Percentiles rank a stretch among this genome's conserved stretches.
phyloP scores from a whole-genome alignment of 2,888 invertebrate genomes.

The Pilophorus perplexus region DNA sequence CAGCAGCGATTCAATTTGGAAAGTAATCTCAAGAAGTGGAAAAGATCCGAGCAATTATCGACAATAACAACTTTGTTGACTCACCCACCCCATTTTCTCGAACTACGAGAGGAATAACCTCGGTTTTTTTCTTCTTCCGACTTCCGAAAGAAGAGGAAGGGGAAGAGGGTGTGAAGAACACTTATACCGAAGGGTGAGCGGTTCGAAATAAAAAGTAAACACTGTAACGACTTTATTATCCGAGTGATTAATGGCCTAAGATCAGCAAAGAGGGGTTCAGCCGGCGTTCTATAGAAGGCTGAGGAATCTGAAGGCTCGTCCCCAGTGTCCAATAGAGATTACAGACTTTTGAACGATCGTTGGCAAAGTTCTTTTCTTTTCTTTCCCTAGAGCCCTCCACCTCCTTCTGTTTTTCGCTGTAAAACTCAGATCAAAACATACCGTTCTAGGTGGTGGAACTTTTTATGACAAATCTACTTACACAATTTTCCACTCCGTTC shows the following conservation, averaged over 20 bases:
- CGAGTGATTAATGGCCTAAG: constrained; percentile 35
- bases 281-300: too few relatives aligned
- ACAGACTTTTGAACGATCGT: constrained; percentile 23
- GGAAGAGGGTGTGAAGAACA: not conserved
- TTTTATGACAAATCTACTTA: too few relatives aligned
- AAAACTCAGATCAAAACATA: too few relatives aligned
- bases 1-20: too few relatives aligned
- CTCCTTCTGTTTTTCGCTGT: too few relatives aligned
- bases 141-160: not conserved
- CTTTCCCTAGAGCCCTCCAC: too few relatives aligned
- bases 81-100: not conserved
- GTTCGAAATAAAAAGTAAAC: constrained; percentile 39
- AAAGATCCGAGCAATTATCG: constrained; percentile 8
- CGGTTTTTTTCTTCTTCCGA: not conserved
- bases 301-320: not conserved
- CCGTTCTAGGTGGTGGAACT: too few relatives aligned
- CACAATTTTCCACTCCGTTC: too few relatives aligned
- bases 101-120: not conserved
- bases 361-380: not conserved
- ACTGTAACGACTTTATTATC: constrained; percentile 41
- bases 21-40: not conserved
- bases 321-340: constrained; percentile 30
- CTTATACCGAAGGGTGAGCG: not conserved
- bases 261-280: too few relatives aligned
- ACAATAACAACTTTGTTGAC: constrained; percentile 19